Percentiles rank a stretch among this genome's conserved stretches.
Evolutionary conservation across 2,113 vertebrate species (phyloP).

Genomic region (Daubentonia madagascariensis): DNA sequence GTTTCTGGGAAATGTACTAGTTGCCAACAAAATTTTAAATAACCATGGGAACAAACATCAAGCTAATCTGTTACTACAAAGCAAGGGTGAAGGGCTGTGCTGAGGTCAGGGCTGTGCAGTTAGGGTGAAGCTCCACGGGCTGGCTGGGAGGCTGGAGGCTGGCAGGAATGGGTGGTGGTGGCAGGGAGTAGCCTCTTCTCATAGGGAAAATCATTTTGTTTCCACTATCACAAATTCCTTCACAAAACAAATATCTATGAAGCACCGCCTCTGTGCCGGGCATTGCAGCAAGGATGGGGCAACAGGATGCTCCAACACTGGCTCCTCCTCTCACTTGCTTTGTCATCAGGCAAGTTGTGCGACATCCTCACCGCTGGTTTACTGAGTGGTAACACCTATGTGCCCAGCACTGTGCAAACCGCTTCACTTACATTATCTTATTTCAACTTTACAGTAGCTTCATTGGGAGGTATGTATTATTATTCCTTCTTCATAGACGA

Average conservation of each 20-base stretch:
- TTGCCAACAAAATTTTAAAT: constrained; percentile 32
- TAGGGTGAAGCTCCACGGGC: background rate
- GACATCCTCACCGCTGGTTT: accelerated
- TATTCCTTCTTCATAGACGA: background rate
- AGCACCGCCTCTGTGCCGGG: background rate
- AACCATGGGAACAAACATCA: constrained; percentile 51
- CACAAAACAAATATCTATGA: background rate
- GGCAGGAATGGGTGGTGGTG: background rate
- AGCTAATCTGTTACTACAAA: background rate
- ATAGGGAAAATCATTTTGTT: background rate
- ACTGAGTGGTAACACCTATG: background rate
- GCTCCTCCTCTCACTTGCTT: background rate
- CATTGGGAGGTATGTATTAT: background rate
- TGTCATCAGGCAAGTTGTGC: background rate
- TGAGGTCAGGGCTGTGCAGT: background rate
- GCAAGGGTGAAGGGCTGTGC: background rate
- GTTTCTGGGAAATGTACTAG: background rate
- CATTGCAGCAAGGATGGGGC: background rate
- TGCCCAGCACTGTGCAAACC: background rate
- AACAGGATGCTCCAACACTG: too few species aligned
- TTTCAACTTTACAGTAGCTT: background rate
- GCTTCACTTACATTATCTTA: background rate
- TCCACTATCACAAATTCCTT: background rate
- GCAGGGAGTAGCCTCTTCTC: background rate
- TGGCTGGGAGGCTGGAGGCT: background rate